These are phyloP conservation scores for Sciurus carolinensis DNA, from an alignment of 2,797 vertebrate species.

Conservation along the genomic window DNA sequence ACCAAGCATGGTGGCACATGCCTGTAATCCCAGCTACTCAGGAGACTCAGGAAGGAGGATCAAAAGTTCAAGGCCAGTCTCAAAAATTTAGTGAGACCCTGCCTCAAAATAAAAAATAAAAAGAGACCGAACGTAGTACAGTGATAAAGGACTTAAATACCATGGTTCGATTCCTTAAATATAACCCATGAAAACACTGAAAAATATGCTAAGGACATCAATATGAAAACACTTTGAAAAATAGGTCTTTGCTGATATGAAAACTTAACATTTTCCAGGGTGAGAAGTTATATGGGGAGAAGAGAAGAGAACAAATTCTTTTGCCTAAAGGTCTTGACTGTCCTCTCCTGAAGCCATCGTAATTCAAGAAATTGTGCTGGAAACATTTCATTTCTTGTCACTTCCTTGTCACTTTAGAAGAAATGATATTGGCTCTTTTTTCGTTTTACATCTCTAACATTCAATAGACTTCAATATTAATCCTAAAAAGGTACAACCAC, in stretches of 20 bases:
- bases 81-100: too few species aligned
- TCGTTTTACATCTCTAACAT: neutral
- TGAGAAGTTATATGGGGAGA: neutral
- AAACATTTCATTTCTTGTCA: neutral
- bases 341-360: neutral
- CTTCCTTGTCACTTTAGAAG: neutral
- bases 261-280: neutral
- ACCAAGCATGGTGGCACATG: too few species aligned
- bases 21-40: too few species aligned
- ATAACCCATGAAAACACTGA: neutral
- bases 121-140: neutral
- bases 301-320: neutral
- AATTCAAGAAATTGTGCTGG: neutral
- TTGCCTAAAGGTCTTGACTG: neutral
- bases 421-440: conserved; percentile 12
- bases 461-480: neutral
- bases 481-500: neutral
- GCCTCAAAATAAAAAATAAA: neutral
- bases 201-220: neutral
- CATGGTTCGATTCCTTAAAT: neutral
- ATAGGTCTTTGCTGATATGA: neutral
- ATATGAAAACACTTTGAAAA: neutral
- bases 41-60: too few species aligned
- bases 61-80: too few species aligned
- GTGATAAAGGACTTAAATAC: too few species aligned